A percentile compares a stretch with the other conserved stretches of the same genome.
These are phyloP conservation scores for Ochotona princeps DNA, from an alignment of 2,113 vertebrate genomes.

Conservation along the genomic window DNA sequence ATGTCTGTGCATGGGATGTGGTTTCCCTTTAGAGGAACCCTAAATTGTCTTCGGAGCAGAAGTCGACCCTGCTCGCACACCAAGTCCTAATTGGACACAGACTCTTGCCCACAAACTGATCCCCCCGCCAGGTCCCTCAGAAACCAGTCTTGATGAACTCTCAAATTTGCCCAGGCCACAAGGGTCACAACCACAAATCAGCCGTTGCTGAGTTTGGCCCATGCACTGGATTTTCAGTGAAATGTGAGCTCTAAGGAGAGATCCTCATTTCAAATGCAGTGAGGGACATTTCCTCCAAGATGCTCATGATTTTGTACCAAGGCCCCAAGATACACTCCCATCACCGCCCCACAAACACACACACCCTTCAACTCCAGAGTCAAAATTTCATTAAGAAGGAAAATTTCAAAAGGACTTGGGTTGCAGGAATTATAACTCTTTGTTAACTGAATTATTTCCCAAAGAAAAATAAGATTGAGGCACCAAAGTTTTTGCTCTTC, in stretches of 20 bases:
- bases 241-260: slow-evolving; percentile 67
- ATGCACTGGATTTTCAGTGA: slow-evolving; percentile 56
- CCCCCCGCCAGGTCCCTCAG: slow-evolving; percentile 16
- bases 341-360: background rate
- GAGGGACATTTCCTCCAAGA: slow-evolving; percentile 58
- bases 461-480: slow-evolving; percentile 67
- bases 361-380: background rate
- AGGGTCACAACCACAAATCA: slow-evolving; percentile 74
- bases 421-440: slow-evolving; percentile 61
- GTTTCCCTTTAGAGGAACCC: slow-evolving; percentile 54
- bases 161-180: slow-evolving; percentile 70
- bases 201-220: slow-evolving; percentile 76
- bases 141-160: slow-evolving; percentile 70
- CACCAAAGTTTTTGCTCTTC: slow-evolving; percentile 43
- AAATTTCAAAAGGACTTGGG: slow-evolving; percentile 57
- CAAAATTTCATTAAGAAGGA: slow-evolving; percentile 60
- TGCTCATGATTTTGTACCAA: slow-evolving; percentile 33
- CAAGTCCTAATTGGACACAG: slow-evolving; percentile 75
- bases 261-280: slow-evolving; percentile 48
- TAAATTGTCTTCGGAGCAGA: slow-evolving; percentile 53
- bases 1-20: background rate
- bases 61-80: slow-evolving; percentile 39
- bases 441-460: slow-evolving; percentile 62
- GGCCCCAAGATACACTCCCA: background rate
- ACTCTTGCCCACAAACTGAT: slow-evolving; percentile 67